Evolutionary conservation across 2,113 vertebrate genomes (phyloP), one percentile per base, ranked within the genome.

Genomic region (Zosterops japonicus): DNA sequence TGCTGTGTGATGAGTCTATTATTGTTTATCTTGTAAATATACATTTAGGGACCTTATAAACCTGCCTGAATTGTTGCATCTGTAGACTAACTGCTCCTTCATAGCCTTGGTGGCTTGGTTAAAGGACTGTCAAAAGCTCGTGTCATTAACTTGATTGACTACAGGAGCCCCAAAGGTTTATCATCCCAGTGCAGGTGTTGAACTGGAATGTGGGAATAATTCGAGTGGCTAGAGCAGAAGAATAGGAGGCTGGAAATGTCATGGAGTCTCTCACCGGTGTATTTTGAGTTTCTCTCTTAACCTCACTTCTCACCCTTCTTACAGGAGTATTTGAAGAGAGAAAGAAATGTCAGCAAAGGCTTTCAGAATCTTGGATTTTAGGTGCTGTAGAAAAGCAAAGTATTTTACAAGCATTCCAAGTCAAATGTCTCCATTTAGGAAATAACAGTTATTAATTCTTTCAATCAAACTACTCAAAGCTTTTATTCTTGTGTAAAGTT

Each of bases 381-480:
- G 78, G 42, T 64, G 52, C 59, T 52, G 77, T 47, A 49, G 79
- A 77, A 90, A 83, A 88, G 69, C 12, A 16, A 87, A 50, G 65
- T 87, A 35, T 89, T 94, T 83, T 60, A 41, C 35, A 78, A 53
- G 67, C 52, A 85, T 90, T 91, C 33, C 25, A 77, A 91, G 84
- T 78, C 11, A 68, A 75, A 87, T 83, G 47, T 83, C 39, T 95
- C 79, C 5, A 35, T 88, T 90, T 76, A 83, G 80, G 78, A 96
- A 93, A 95, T 95, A 95, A 94, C 59, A 59, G 82, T 89, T 90
- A 93, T 95, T 95, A 95, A 90, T 95, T 93, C 75, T 69, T 95
- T 94, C 46, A 6, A 29, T 83, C 74, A 70, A 52, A 75, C 50
- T 46, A 67, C 35, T 90, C 42, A 70, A 44, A 81, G 87, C 78